A percentile compares a stretch with the other conserved stretches of the same genome.
phyloP scores from a whole-genome alignment of 2,113 vertebrate genomes.

The Neogale vison region DNA sequence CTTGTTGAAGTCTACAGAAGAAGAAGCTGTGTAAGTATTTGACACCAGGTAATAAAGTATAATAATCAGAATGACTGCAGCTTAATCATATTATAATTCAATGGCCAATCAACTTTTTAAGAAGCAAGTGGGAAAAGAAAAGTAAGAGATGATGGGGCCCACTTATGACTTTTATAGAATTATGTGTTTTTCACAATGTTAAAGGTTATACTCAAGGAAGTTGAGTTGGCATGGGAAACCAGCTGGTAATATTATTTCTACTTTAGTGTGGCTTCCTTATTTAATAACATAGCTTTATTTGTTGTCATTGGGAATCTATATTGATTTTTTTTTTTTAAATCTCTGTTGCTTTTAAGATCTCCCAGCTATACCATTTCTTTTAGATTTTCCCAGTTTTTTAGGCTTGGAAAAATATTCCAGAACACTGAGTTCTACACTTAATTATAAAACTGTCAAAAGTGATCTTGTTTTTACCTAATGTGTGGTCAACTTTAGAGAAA shows the following conservation, averaged over 20 bases:
- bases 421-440: not conserved
- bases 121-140: not conserved
- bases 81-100: not conserved
- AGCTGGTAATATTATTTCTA: not conserved
- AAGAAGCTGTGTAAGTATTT: not conserved
- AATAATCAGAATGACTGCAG: not conserved
- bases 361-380: not conserved
- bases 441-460: slow-evolving; percentile 40
- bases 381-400: not conserved
- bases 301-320: not conserved
- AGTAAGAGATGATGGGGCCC: not conserved
- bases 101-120: not conserved
- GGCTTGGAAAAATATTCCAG: not conserved
- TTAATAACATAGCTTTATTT: not conserved
- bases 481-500: slow-evolving; percentile 19
- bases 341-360: not conserved
- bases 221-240: not conserved
- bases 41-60: not conserved
- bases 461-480: slow-evolving; percentile 47
- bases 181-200: not conserved
- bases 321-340: not conserved
- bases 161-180: not conserved
- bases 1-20: not conserved
- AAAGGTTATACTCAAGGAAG: not conserved
- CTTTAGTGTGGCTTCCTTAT: not conserved